Evolutionary conservation across 2,113 vertebrate species (phyloP).

Genomic region (Rafetus swinhoei): DNA sequence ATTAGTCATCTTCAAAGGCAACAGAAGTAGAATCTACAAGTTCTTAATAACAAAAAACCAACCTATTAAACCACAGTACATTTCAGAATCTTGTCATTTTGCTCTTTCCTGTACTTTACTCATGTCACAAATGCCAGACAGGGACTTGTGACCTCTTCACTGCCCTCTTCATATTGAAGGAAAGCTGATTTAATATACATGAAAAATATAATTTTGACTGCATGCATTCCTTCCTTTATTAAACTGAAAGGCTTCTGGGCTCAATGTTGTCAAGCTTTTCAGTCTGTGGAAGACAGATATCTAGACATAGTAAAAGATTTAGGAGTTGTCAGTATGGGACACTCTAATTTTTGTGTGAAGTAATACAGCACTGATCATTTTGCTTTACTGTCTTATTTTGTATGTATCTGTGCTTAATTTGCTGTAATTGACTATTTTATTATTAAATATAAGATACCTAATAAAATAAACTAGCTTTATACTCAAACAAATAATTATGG

Average conservation of each 20-base stretch:
- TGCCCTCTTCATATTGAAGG: conserved; percentile 52
- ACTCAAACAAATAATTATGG: conserved; percentile 22
- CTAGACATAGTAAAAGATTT: conserved; percentile 1
- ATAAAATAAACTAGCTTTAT: conserved; percentile 45
- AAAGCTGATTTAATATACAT: conserved; percentile 48
- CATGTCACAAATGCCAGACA: conserved; percentile 43
- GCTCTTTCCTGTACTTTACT: conserved; percentile 36
- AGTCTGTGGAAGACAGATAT: conserved; percentile 31
- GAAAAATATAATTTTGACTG: conserved; percentile 44
- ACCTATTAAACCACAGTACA: background rate
- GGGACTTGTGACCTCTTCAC: conserved; percentile 18
- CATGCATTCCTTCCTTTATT: conserved; percentile 36
- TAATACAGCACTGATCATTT: conserved; percentile 51
- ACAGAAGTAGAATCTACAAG: conserved; percentile 29
- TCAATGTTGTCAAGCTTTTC: conserved; percentile 26
- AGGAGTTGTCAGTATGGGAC: conserved; percentile 43
- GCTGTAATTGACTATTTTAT: conserved; percentile 59
- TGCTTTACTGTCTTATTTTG: conserved; percentile 46
- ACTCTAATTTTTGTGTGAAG: conserved; percentile 37
- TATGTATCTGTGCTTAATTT: conserved; percentile 60
- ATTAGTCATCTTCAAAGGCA: background rate
- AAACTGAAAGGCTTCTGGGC: conserved; percentile 43
- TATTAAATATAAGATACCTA: conserved; percentile 65
- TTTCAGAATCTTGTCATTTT: conserved; percentile 33
- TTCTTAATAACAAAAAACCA: conserved; percentile 16